Conservation (phyloP, 2,113 vertebrate genomes). For the Plotosus lineatus region DNA sequence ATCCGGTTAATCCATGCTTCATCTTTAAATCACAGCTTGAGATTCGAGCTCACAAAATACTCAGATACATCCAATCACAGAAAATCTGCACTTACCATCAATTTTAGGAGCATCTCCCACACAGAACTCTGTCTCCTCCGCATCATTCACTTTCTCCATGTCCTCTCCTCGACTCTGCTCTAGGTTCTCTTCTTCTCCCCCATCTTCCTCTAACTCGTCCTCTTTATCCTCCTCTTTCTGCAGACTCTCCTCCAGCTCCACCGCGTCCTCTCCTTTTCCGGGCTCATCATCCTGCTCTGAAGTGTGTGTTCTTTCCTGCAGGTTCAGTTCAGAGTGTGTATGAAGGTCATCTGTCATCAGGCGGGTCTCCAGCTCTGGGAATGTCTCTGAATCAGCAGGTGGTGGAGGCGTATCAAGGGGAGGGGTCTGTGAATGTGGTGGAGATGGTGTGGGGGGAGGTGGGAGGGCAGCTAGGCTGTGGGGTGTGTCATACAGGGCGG, state of each 20-base stretch:
- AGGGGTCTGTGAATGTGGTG: conserved; percentile 52
- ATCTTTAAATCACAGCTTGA: not conserved
- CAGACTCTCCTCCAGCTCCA: conserved; percentile 27
- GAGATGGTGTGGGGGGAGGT: conserved; percentile 59
- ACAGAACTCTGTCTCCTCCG: conserved; percentile 41
- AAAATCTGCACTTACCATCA: conserved; percentile 60
- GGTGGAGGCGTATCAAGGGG: conserved; percentile 62
- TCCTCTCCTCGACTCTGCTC: conserved; percentile 33
- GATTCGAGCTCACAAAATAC: not conserved
- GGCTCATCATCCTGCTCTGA: conserved; percentile 26
- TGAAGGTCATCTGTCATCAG: conserved; percentile 35
- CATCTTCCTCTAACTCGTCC: conserved; percentile 39
- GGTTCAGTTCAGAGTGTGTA: conserved; percentile 19
- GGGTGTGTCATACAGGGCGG: conserved; percentile 84
- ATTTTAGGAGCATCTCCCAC: conserved; percentile 48
- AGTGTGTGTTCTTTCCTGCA: conserved; percentile 9
- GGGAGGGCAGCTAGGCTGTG: conserved; percentile 71
- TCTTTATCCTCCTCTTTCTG: conserved; percentile 21
- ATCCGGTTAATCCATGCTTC: not conserved
- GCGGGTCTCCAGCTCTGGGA: conserved; percentile 42
- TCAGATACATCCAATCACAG: not conserved
- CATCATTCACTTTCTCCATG: conserved; percentile 27
- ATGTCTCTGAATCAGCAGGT: conserved; percentile 55
- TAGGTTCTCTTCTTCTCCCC: not conserved
- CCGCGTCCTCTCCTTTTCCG: conserved; percentile 22